Conservation (phyloP, 2,888 invertebrate genomes). For the Caenorhabditis sinica region DNA sequence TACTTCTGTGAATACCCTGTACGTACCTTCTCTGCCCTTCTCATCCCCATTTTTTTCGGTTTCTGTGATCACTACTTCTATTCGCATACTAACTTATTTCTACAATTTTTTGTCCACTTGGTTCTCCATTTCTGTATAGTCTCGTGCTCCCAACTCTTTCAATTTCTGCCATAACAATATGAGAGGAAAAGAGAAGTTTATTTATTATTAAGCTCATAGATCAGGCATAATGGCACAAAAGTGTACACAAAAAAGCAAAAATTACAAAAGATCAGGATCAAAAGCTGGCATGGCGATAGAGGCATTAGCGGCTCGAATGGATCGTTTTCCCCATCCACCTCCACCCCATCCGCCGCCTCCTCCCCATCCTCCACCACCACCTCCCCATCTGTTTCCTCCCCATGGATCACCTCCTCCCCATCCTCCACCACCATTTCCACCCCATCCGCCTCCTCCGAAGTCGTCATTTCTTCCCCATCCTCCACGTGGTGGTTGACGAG, state of each 20-base stretch:
- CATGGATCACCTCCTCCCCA: slow-evolving; percentile 43
- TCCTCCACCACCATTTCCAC: slow-evolving; percentile 43
- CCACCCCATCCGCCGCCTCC: slow-evolving; percentile 51
- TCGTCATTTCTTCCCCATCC: slow-evolving; percentile 53
- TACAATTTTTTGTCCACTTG: not conserved
- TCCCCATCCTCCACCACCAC: slow-evolving; percentile 41
- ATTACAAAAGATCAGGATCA: slow-evolving; percentile 52
- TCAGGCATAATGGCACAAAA: slow-evolving; percentile 19
- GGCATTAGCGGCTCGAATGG: slow-evolving; percentile 39
- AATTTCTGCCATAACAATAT: slow-evolving; percentile 27
- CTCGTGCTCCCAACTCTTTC: slow-evolving; percentile 6
- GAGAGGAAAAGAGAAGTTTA: slow-evolving; percentile 17
- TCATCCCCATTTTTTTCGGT: not conserved
- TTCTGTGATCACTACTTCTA: slow-evolving; percentile 53
- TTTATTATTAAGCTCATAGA: slow-evolving; percentile 39
- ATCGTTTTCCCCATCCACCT: slow-evolving; percentile 58
- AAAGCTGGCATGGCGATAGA: slow-evolving; percentile 50
- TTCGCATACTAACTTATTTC: slow-evolving; percentile 39
- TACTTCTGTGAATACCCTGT: slow-evolving; percentile 29
- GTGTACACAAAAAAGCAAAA: slow-evolving; percentile 1
- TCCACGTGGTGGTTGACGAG: slow-evolving; percentile 50
- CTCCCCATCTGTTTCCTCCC: slow-evolving; percentile 49
- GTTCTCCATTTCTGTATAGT: slow-evolving; percentile 45
- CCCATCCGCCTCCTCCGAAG: slow-evolving; percentile 46
- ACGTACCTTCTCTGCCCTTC: slow-evolving; percentile 15